Conservation (phyloP, 2,888 invertebrate genomes). For the Bugulina stolonifera region DNA sequence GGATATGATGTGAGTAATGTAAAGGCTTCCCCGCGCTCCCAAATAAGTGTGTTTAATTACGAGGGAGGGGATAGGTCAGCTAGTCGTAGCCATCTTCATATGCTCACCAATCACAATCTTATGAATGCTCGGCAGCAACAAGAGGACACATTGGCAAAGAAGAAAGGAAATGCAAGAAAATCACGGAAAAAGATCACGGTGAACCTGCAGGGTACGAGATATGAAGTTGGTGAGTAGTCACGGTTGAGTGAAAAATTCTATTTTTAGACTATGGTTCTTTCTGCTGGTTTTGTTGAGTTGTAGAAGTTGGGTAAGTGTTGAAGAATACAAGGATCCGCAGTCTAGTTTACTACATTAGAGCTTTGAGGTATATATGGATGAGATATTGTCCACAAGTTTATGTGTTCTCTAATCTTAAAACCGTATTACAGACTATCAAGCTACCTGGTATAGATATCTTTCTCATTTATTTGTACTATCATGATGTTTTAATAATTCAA, state of each 20-base stretch:
- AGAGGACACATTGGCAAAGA: background rate
- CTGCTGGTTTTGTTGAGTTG: too few species aligned
- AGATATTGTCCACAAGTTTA: too few species aligned
- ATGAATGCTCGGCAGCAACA: slow-evolving; percentile 21
- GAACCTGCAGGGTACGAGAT: slow-evolving; percentile 49
- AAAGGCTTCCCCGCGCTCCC: background rate
- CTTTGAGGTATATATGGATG: too few species aligned
- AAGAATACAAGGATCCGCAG: too few species aligned
- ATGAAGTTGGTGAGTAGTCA: slow-evolving; percentile 43
- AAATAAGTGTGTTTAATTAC: slow-evolving; percentile 20
- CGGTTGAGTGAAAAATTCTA: background rate
- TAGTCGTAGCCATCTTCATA: slow-evolving; percentile 11
- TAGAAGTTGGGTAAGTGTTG: too few species aligned
- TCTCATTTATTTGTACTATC: too few species aligned
- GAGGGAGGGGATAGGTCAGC: slow-evolving; percentile 4
- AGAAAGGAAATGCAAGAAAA: slow-evolving; percentile 34
- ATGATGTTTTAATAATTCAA: too few species aligned
- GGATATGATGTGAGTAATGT: background rate
- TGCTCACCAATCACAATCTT: slow-evolving; percentile 11
- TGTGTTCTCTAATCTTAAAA: too few species aligned
- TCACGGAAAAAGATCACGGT: slow-evolving; percentile 40
- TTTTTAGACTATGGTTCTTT: too few species aligned
- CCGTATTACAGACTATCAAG: too few species aligned
- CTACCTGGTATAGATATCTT: too few species aligned
- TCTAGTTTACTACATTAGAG: too few species aligned